These are phyloP conservation scores for Malaclemys terrapin DNA, from an alignment of 2,113 vertebrate genomes.

Conservation along the genomic window DNA sequence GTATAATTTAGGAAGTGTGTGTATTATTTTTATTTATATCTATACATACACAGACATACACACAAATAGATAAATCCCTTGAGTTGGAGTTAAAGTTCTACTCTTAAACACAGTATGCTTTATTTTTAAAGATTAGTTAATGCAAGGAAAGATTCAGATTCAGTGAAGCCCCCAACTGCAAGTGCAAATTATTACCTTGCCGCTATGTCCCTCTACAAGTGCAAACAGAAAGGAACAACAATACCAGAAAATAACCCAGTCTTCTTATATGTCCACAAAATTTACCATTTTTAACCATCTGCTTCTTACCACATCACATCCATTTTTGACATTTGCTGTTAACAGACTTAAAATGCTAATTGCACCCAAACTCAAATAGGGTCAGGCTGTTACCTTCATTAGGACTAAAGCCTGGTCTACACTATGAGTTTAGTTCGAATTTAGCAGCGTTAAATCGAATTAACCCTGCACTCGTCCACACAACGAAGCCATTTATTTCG, in stretches of 20 bases:
- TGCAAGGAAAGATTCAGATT: conserved; percentile 41
- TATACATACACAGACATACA: too few relatives aligned
- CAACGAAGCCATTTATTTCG: too few relatives aligned
- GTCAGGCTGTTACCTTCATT: not conserved
- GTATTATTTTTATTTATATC: too few relatives aligned
- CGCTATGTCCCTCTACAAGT: conserved; percentile 9
- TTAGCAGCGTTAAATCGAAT: too few relatives aligned
- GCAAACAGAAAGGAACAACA: conserved; percentile 42
- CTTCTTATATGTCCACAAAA: not conserved
- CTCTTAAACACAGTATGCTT: conserved; percentile 3
- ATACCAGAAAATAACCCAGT: conserved; percentile 43
- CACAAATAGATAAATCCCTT: conserved; percentile 39
- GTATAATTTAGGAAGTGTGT: not conserved
- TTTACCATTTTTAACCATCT: not conserved
- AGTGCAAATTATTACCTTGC: conserved; percentile 65
- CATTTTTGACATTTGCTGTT: conserved; percentile 39
- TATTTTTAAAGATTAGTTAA: not conserved
- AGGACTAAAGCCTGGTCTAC: not conserved
- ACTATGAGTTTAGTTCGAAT: too few relatives aligned
- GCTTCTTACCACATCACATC: conserved; percentile 10
- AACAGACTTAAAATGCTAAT: conserved; percentile 38
- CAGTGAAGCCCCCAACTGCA: not conserved
- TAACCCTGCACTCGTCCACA: too few relatives aligned
- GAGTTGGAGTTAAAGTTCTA: not conserved
- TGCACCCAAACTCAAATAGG: not conserved